phyloP scores from a whole-genome alignment of 2,113 vertebrate species.

The Zapornia atra region DNA sequence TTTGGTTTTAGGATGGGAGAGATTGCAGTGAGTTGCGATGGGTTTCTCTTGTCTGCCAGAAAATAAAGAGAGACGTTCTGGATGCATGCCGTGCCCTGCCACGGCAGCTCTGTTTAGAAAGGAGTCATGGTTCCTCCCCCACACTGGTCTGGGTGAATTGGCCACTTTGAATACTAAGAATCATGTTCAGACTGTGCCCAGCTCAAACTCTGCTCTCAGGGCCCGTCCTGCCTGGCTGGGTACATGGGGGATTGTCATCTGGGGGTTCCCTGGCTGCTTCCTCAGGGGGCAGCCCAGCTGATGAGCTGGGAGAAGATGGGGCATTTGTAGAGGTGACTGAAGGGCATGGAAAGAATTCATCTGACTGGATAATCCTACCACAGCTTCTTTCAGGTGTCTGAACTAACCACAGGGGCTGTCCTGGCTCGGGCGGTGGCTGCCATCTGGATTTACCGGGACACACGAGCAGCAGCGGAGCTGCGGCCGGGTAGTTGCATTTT shows the following conservation, averaged over 20 bases:
- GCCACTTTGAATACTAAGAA: not conserved
- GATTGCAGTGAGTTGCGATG: not conserved
- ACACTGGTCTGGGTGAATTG: too few species aligned
- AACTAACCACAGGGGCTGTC: not conserved
- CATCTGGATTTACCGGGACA: not conserved
- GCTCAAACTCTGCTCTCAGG: not conserved
- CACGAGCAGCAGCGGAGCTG: not conserved
- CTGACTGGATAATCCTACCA: accelerated
- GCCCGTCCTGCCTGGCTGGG: not conserved
- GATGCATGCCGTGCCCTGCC: not conserved
- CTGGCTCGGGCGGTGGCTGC: not conserved
- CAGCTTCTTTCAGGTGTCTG: not conserved
- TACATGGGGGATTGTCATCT: not conserved
- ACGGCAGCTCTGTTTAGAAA: accelerated
- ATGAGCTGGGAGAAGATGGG: not conserved
- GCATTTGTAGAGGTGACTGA: not conserved
- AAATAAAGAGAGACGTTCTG: not conserved
- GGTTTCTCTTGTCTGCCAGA: not conserved
- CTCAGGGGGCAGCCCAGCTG: not conserved
- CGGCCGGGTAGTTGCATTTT: not conserved
- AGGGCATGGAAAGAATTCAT: not conserved
- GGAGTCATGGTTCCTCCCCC: not conserved
- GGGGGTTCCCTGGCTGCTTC: not conserved
- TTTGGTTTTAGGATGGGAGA: not conserved
- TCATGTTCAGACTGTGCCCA: accelerated